These are phyloP conservation scores for Solen grandis DNA, from an alignment of 1,140 invertebrate genomes.

Conservation along the genomic window DNA sequence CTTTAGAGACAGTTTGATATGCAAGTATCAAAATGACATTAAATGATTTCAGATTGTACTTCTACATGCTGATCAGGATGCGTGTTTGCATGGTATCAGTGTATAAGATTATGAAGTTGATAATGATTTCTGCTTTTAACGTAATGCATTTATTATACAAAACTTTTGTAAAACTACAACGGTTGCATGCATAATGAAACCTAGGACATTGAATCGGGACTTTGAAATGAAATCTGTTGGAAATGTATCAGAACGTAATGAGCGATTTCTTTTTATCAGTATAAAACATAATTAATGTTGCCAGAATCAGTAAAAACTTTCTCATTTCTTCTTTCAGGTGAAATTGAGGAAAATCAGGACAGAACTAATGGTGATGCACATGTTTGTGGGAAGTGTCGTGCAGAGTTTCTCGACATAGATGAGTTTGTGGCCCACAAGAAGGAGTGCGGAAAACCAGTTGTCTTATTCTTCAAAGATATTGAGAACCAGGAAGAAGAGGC, in stretches of 20 bases:
- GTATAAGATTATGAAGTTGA: neutral
- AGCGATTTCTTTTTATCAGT: no score
- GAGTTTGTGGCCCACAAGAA: conserved; percentile 69
- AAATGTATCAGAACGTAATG: no score
- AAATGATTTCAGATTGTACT: neutral
- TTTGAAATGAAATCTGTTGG: no score
- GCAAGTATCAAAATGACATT: neutral
- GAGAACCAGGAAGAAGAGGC: conserved; percentile 50
- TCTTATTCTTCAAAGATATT: conserved; percentile 60
- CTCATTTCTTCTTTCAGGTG: conserved; percentile 11
- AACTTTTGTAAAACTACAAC: no score
- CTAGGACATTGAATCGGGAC: no score
- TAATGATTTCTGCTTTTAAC: neutral
- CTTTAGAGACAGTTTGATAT: neutral
- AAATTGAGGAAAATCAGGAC: neutral
- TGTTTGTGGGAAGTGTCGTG: conserved; percentile 70
- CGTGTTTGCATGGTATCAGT: neutral
- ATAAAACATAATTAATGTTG: no score
- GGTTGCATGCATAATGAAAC: no score
- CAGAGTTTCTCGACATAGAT: conserved; percentile 65
- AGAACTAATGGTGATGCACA: conserved; percentile 58
- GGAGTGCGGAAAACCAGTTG: conserved; percentile 60
- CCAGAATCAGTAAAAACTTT: no score
- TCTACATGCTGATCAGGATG: neutral
- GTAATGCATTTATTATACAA: conserved; percentile 7